A percentile compares a stretch with the other conserved stretches of the same genome.
Evolutionary conservation across 1,140 invertebrate species (phyloP).

Genomic region (Sitodiplosis mosellana): DNA sequence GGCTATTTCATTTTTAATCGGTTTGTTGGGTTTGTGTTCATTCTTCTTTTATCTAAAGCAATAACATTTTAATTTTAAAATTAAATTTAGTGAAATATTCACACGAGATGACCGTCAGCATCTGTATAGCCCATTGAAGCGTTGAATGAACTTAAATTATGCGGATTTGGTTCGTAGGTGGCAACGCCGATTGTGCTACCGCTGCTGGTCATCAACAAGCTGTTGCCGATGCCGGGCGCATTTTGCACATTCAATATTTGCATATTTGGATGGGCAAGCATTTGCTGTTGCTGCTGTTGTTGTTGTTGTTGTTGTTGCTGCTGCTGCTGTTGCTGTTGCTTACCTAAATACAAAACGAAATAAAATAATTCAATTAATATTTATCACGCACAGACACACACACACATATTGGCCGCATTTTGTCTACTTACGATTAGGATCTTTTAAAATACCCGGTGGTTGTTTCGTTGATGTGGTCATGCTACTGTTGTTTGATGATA

Average conservation of each 20-base stretch:
- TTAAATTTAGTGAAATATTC: slow-evolving; percentile 4
- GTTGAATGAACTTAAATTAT: slow-evolving; percentile 17
- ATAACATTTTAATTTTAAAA: not conserved
- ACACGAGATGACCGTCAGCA: slow-evolving; percentile 24
- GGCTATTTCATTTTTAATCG: too few species aligned
- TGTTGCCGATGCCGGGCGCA: slow-evolving; percentile 16
- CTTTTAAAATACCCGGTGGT: slow-evolving; percentile 38
- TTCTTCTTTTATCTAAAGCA: not conserved
- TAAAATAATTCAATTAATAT: too few species aligned
- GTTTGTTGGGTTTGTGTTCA: not conserved
- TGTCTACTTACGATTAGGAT: slow-evolving; percentile 32
- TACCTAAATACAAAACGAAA: not conserved
- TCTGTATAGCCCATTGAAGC: slow-evolving; percentile 20
- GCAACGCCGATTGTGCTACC: slow-evolving; percentile 7
- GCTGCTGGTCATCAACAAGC: slow-evolving; percentile 12
- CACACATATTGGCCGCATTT: too few species aligned
- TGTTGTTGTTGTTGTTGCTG: not conserved
- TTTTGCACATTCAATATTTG: slow-evolving; percentile 22
- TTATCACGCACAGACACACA: too few species aligned
- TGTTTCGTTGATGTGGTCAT: slow-evolving; percentile 24
- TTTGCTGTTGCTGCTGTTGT: too few species aligned
- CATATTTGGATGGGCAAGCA: slow-evolving; percentile 9
- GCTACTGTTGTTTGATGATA: slow-evolving; percentile 4
- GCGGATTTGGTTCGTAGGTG: slow-evolving; percentile 17
- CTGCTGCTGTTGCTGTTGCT: slow-evolving; percentile 3